Evolutionary conservation across 2,888 invertebrate species (phyloP).

Genomic region (Drosophila nr. perissopoda): DNA sequence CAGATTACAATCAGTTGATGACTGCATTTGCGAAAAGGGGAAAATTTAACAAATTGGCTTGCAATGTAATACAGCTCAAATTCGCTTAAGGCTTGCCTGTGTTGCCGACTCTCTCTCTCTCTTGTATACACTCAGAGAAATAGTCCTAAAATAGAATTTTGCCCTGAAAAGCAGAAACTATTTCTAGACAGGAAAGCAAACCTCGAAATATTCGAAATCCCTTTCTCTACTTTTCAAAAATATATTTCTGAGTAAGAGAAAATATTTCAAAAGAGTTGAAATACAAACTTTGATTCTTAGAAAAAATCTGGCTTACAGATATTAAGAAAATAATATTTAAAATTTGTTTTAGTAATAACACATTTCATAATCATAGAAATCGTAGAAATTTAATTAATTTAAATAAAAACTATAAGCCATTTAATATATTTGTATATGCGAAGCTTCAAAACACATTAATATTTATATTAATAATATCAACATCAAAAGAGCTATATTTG

Average conservation of each 20-base stretch:
- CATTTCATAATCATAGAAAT: too few species aligned
- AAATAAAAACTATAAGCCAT: too few species aligned
- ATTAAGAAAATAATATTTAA: too few species aligned
- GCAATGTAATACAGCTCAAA: not conserved
- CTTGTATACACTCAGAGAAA: not conserved
- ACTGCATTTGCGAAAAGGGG: not conserved
- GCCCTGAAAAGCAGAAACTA: not conserved
- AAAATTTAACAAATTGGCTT: not conserved
- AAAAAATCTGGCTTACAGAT: too few species aligned
- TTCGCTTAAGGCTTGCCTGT: not conserved
- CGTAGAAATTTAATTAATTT: too few species aligned
- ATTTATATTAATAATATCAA: too few species aligned
- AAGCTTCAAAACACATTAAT: not conserved
- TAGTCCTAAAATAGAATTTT: not conserved
- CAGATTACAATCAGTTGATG: constrained; percentile 25
- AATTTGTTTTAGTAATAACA: too few species aligned
- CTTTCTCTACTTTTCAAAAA: not conserved
- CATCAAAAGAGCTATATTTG: not conserved
- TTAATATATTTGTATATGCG: not conserved
- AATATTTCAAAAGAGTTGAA: not conserved
- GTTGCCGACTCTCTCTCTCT: not conserved
- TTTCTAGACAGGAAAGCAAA: not conserved
- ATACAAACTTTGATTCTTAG: not conserved
- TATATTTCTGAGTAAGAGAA: not conserved
- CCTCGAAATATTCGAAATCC: not conserved